Evolutionary conservation across 2,797 vertebrate genomes (phyloP).

Genomic region (Schizopygopsis pylzovi): DNA sequence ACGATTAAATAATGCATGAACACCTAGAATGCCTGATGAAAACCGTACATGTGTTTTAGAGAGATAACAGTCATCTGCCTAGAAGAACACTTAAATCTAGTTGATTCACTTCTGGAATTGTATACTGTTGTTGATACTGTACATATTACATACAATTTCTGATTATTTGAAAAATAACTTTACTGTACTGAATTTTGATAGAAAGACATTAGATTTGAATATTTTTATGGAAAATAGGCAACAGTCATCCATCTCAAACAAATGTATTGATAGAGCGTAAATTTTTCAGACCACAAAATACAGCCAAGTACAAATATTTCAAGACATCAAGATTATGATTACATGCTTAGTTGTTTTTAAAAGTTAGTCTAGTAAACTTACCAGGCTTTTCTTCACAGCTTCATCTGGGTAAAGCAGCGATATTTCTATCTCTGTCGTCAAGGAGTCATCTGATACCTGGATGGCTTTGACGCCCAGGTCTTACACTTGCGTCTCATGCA

Average conservation of each 20-base stretch:
- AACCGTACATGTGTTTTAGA: slow-evolving; percentile 14
- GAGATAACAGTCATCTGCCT: not conserved
- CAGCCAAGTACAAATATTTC: not conserved
- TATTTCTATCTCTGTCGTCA: slow-evolving; percentile 64
- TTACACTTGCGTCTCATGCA: slow-evolving; percentile 66
- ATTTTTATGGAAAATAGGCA: not conserved
- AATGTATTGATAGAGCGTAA: not conserved
- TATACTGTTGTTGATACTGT: not conserved
- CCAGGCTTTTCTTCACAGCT: slow-evolving; percentile 20
- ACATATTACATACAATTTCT: not conserved
- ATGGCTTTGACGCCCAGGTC: slow-evolving; percentile 64
- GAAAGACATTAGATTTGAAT: not conserved
- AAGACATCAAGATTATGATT: not conserved
- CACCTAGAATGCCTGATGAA: slow-evolving; percentile 18
- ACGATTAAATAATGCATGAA: slow-evolving; percentile 52
- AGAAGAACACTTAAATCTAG: not conserved
- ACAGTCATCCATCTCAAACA: not conserved
- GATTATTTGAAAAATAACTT: not conserved
- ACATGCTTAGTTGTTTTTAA: not conserved
- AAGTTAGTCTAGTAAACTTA: slow-evolving; percentile 16
- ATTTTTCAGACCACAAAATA: not conserved
- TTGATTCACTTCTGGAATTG: not conserved
- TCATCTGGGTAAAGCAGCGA: slow-evolving; percentile 1
- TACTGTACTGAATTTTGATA: not conserved
- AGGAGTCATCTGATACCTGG: slow-evolving; percentile 73